phyloP scores from a whole-genome alignment of 2,113 vertebrate genomes.

The Pelmatolapia mariae region DNA sequence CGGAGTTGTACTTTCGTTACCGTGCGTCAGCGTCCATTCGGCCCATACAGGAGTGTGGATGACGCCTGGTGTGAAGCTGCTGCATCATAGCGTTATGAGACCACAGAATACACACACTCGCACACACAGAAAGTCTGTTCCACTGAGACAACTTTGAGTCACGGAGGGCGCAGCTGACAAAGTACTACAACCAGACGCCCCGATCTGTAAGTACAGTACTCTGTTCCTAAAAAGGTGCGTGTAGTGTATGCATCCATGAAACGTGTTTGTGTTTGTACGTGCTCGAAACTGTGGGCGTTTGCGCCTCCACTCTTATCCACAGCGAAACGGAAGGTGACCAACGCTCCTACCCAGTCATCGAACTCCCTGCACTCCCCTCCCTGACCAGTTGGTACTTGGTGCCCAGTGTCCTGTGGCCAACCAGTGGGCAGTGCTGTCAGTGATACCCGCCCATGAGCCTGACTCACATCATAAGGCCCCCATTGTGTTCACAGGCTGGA shows the following conservation, averaged over 20 bases:
- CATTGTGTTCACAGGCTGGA: conserved; percentile 67
- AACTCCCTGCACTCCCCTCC: neutral
- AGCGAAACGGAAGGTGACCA: conserved; percentile 35
- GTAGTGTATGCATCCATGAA: neutral
- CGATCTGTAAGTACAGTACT: neutral
- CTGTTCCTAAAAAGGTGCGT: neutral
- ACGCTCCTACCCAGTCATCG: conserved; percentile 5
- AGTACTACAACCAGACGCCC: conserved; percentile 4
- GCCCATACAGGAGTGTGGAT: conserved; percentile 52
- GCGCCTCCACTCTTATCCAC: neutral
- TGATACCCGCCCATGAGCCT: conserved; percentile 61
- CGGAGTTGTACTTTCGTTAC: conserved; percentile 17
- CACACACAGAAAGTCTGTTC: conserved; percentile 46
- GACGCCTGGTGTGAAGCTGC: conserved; percentile 54
- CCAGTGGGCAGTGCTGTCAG: conserved; percentile 55
- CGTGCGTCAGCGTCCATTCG: conserved; percentile 45
- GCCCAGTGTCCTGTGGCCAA: conserved; percentile 53
- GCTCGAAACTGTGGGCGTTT: neutral
- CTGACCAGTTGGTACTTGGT: conserved; percentile 16
- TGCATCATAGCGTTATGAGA: conserved; percentile 47
- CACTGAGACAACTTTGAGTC: conserved; percentile 40
- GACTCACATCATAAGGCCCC: conserved; percentile 68
- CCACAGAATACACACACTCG: conserved; percentile 23
- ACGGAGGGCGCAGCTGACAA: conserved; percentile 31
- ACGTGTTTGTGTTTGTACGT: conserved; percentile 3